A percentile compares a stretch with the other conserved stretches of the same genome.
phyloP scores from a whole-genome alignment of 2,888 invertebrate species.

The Petrolisthes manimaculis region DNA sequence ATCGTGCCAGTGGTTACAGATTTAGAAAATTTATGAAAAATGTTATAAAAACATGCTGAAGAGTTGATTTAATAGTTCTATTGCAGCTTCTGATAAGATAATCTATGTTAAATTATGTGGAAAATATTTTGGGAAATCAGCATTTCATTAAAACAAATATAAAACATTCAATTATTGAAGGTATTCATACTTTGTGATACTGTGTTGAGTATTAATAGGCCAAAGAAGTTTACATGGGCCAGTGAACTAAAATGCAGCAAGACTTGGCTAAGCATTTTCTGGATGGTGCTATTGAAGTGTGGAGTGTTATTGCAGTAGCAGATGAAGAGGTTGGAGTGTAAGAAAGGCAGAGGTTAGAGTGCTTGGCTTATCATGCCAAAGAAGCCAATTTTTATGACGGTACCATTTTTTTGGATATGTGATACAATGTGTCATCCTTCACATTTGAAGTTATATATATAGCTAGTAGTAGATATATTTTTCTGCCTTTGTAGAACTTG shows the following conservation, averaged over 20 bases:
- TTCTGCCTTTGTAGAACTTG: conserved; percentile 32
- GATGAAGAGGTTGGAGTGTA: conserved; percentile 21
- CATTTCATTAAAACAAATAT: conserved; percentile 19
- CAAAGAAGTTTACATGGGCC: conserved; percentile 52
- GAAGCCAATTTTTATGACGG: conserved; percentile 14
- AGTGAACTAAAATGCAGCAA: conserved; percentile 38
- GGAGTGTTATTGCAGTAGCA: conserved; percentile 3
- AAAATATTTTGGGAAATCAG: not conserved
- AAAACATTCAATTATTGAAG: not conserved
- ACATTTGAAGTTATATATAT: conserved; percentile 20
- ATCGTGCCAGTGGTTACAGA: not conserved
- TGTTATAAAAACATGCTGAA: no score
- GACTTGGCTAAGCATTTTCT: conserved; percentile 18
- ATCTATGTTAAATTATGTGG: not conserved
- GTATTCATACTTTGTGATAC: conserved; percentile 35
- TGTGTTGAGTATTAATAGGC: conserved; percentile 57
- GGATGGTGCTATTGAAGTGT: conserved; percentile 42
- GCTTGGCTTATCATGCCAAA: conserved; percentile 4
- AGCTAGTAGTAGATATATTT: conserved; percentile 35
- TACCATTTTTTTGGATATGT: conserved; percentile 25
- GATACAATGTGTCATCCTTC: conserved; percentile 29
- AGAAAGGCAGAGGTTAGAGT: not conserved
- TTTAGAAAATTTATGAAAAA: not conserved
- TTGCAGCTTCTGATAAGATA: no score
- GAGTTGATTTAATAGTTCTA: no score